phyloP scores from a whole-genome alignment of 2,113 vertebrate genomes.

The Eleginops maclovinus region DNA sequence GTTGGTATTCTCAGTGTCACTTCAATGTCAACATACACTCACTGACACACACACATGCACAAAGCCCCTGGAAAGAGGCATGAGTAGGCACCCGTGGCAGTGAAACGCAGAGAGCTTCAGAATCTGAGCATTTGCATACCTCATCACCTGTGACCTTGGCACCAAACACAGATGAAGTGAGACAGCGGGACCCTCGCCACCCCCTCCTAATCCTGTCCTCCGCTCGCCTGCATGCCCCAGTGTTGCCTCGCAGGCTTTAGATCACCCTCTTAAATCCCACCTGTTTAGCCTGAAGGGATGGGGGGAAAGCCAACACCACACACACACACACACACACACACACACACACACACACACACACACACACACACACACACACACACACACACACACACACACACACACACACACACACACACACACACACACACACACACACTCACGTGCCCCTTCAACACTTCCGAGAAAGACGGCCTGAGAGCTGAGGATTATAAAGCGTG shows the following conservation, averaged over 20 bases:
- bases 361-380: slow-evolving; percentile 19
- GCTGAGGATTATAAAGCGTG: slow-evolving; percentile 50
- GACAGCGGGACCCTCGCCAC: slow-evolving; percentile 35
- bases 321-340: slow-evolving; percentile 18
- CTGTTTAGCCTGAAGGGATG: slow-evolving; percentile 63
- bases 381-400: slow-evolving; percentile 25
- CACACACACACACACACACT: slow-evolving; percentile 24
- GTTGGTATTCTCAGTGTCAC: slow-evolving; percentile 43
- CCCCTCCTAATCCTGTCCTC: slow-evolving; percentile 47
- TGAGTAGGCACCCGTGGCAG: slow-evolving; percentile 52
- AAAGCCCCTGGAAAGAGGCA: slow-evolving; percentile 26
- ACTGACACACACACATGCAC: slow-evolving; percentile 31
- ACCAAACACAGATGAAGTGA: slow-evolving; percentile 39
- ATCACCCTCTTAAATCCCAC: slow-evolving; percentile 70
- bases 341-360: slow-evolving; percentile 25
- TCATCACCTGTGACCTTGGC: slow-evolving; percentile 68
- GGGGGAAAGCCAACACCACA: slow-evolving; percentile 57
- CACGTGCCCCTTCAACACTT: slow-evolving; percentile 50
- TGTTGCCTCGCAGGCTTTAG: slow-evolving; percentile 36
- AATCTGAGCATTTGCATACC: slow-evolving; percentile 55
- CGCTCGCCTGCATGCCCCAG: slow-evolving; percentile 4
- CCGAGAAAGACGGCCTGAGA: slow-evolving; percentile 61
- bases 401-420: slow-evolving; percentile 19
- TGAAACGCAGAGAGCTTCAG: slow-evolving; percentile 42
- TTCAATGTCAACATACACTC: slow-evolving; percentile 52